phyloP scores from a whole-genome alignment of 1,140 invertebrate species.

The Drosophila sulfurigaster region DNA sequence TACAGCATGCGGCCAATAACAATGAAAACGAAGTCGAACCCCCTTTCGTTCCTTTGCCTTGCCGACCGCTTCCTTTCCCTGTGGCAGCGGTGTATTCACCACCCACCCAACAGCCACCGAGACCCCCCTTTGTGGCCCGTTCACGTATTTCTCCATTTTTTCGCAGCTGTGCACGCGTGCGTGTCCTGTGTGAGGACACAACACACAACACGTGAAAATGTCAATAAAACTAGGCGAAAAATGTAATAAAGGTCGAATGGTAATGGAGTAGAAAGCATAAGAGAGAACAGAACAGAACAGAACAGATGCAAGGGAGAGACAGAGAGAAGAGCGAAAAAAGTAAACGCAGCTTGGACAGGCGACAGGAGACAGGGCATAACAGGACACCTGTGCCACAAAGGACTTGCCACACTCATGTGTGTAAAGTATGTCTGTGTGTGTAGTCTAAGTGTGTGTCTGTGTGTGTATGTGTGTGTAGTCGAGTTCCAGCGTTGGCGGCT shows the following conservation, averaged over 20 bases:
- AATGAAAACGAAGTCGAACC: conserved; percentile 37
- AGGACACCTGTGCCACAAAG: neutral
- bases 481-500: conserved; percentile 33
- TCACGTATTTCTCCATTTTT: neutral
- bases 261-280: conserved; percentile 16
- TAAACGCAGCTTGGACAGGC: neutral
- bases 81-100: too few species aligned
- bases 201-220: conserved; percentile 65
- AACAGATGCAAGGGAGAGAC: too few species aligned
- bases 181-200: conserved; percentile 37
- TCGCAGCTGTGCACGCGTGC: conserved; percentile 31
- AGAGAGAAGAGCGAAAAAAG: neutral
- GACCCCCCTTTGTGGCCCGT: neutral
- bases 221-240: conserved; percentile 61
- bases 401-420: neutral
- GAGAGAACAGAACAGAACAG: too few species aligned
- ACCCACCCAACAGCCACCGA: too few species aligned
- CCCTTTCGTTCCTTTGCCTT: neutral
- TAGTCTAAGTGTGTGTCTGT: neutral
- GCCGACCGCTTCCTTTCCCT: neutral
- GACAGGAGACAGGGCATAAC: neutral
- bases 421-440: neutral
- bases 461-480: conserved; percentile 1
- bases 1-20: conserved; percentile 63
- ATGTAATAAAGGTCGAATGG: conserved; percentile 52